A percentile compares a stretch with the other conserved stretches of the same genome.
Conservation (phyloP, 2,113 vertebrate species). For the Potamarius usumacintae region DNA sequence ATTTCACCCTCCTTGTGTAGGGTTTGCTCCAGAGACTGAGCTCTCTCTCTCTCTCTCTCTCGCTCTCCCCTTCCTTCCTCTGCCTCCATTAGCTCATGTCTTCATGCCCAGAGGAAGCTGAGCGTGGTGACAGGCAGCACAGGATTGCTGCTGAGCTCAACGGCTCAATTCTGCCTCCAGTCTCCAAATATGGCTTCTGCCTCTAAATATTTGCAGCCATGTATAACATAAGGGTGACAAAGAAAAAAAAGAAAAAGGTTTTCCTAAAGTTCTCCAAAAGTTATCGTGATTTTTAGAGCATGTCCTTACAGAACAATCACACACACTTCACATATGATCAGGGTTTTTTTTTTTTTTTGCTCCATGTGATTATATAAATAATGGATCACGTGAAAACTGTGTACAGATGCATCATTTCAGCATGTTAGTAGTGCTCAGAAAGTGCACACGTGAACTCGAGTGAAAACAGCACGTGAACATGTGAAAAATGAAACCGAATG, state of each 20-base stretch:
- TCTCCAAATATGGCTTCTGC: constrained; percentile 13
- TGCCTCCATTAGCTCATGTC: constrained; percentile 82
- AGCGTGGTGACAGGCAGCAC: constrained; percentile 76
- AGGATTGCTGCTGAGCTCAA: constrained; percentile 45
- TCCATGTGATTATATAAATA: not conserved
- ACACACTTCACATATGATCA: not conserved
- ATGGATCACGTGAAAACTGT: not conserved
- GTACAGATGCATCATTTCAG: not conserved
- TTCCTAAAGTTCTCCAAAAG: not conserved
- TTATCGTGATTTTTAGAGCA: not conserved
- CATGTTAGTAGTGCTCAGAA: not conserved
- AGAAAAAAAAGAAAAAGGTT: not conserved
- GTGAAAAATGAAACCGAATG: not conserved
- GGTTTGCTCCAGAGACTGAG: constrained; percentile 76
- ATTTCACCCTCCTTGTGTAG: constrained; percentile 87
- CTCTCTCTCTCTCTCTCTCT: constrained; percentile 66
- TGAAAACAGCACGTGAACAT: not conserved
- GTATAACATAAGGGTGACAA: not conserved
- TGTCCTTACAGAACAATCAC: not conserved
- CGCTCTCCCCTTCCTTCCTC: not conserved
- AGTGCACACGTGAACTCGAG: not conserved
- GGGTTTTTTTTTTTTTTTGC: not conserved
- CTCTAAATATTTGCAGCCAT: constrained; percentile 23
- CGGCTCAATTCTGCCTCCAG: constrained; percentile 28
- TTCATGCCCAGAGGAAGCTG: constrained; percentile 81